Conservation (phyloP, 2,113 vertebrate genomes). For the Forbesichthys agassizii region DNA sequence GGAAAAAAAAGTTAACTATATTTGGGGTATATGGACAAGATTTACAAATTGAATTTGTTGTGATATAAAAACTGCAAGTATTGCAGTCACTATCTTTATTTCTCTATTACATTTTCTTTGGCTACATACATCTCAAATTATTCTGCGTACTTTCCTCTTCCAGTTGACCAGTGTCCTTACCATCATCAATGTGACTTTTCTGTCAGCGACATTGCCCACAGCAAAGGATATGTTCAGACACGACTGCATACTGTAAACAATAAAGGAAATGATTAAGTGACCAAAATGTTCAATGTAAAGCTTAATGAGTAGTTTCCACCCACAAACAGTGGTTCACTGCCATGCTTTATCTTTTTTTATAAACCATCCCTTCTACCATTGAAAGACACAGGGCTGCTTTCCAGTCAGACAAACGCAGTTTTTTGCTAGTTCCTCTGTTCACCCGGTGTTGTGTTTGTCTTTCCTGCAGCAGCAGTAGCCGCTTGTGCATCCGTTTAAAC, state of each 20-base stretch:
- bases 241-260: background rate
- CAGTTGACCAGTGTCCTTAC: too few species aligned
- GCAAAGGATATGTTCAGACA: too few species aligned
- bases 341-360: too few species aligned
- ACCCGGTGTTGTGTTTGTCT: background rate
- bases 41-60: too few species aligned
- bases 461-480: background rate
- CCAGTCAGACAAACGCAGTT: background rate
- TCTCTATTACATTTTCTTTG: background rate
- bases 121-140: background rate
- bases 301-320: background rate
- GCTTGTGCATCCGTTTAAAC: background rate
- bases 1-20: too few species aligned
- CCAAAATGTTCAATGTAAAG: background rate
- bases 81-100: background rate
- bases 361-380: background rate
- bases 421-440: background rate
- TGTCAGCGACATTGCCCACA: too few species aligned
- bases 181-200: too few species aligned
- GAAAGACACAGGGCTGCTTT: background rate
- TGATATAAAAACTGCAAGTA: background rate
- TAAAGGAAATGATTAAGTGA: background rate
- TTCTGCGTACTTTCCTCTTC: background rate
- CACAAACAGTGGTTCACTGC: too few species aligned
- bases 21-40: too few species aligned